A percentile compares a stretch with the other conserved stretches of the same genome.
Evolutionary conservation across 2,888 invertebrate genomes (phyloP).

Genomic region (Luperina testacea): DNA sequence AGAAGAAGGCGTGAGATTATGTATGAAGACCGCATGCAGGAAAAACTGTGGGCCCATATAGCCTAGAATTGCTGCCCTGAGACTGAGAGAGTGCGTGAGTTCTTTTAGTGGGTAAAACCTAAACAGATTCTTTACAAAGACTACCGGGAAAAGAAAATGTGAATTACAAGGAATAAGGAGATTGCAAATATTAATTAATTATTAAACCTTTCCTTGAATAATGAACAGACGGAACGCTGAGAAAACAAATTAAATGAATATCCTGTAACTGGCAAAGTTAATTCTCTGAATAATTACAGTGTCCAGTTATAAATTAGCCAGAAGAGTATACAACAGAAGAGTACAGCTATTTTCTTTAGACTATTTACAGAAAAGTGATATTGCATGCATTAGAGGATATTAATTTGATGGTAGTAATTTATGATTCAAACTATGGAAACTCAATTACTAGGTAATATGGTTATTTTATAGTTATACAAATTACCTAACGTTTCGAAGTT

Average conservation of each 20-base stretch:
- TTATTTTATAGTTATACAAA: too few species aligned
- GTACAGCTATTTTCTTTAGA: background rate
- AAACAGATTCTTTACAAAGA: background rate
- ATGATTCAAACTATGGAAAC: too few species aligned
- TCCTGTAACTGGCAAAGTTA: background rate
- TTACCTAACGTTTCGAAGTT: too few species aligned
- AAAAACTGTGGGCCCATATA: too few species aligned
- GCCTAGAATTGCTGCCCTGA: too few species aligned
- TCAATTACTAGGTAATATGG: too few species aligned
- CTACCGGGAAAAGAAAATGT: background rate
- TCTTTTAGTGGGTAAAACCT: background rate
- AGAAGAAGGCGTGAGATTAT: background rate
- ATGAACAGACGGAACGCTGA: background rate
- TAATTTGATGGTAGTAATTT: too few species aligned
- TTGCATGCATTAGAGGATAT: background rate
- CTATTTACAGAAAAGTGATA: background rate
- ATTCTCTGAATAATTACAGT: constrained; percentile 6
- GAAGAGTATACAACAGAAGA: background rate
- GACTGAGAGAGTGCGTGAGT: too few species aligned
- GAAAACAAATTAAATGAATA: background rate
- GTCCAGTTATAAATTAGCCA: background rate
- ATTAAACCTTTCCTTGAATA: constrained; percentile 1
- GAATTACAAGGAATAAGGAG: background rate
- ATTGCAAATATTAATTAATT: constrained; percentile 6
- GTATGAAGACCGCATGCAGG: background rate